phyloP scores from a whole-genome alignment of 2,113 vertebrate genomes.

The Zosterops lateralis region DNA sequence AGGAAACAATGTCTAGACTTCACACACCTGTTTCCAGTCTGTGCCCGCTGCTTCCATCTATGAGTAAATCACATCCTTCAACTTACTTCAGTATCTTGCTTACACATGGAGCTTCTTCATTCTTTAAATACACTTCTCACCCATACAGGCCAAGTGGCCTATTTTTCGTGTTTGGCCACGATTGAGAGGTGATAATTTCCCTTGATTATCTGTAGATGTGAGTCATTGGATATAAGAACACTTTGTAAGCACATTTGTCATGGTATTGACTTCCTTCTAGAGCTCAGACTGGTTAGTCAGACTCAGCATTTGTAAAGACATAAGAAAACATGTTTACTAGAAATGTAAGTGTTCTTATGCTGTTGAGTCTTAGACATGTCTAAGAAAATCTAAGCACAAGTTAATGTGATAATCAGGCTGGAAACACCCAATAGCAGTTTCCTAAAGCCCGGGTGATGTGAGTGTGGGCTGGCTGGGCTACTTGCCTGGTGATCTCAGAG shows the following conservation, averaged over 20 bases:
- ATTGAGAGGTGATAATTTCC: not conserved
- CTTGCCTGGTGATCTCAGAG: not conserved
- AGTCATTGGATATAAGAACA: not conserved
- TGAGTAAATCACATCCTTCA: not conserved
- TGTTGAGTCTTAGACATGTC: not conserved
- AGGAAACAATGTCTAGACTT: not conserved
- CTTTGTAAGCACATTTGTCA: rapidly evolving
- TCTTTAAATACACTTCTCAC: not conserved
- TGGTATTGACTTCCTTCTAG: not conserved
- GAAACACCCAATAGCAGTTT: not conserved
- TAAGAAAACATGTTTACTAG: not conserved
- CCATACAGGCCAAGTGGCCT: not conserved
- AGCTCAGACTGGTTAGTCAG: not conserved
- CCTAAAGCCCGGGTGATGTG: not conserved
- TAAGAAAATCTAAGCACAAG: not conserved
- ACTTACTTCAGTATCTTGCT: not conserved
- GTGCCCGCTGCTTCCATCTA: not conserved
- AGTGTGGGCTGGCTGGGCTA: not conserved
- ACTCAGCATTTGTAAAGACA: not conserved
- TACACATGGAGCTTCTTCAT: not conserved
- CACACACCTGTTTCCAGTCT: not conserved
- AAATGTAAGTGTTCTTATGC: not conserved
- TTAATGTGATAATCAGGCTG: not conserved
- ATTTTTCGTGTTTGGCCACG: not conserved
- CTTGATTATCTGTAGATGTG: not conserved